Conservation (phyloP, 2,113 vertebrate genomes). For the Trogon melanurus region DNA sequence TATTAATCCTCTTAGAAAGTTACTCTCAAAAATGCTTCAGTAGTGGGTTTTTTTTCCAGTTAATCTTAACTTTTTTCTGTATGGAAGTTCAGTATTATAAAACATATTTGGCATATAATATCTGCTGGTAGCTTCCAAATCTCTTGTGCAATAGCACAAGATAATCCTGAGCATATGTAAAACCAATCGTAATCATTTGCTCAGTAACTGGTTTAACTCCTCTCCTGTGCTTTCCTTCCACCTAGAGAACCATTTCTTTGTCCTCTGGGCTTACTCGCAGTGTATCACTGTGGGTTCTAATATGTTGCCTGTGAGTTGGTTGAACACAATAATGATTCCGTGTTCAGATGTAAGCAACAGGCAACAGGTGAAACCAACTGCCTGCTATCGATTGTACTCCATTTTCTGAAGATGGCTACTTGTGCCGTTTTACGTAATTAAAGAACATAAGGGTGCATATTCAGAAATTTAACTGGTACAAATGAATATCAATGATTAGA, state of each 20-base stretch:
- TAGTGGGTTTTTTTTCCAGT: neutral
- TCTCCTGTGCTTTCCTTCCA: neutral
- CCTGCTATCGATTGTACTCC: neutral
- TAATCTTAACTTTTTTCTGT: neutral
- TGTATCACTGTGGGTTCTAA: neutral
- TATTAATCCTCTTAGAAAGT: neutral
- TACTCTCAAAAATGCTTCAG: neutral
- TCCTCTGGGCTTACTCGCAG: neutral
- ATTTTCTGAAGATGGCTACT: conserved; percentile 12
- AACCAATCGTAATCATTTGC: neutral
- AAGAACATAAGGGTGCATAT: neutral
- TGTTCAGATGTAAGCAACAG: neutral
- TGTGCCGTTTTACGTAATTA: conserved; percentile 45
- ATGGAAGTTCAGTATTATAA: neutral
- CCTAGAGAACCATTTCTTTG: neutral
- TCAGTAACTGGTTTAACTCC: neutral
- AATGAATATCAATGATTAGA: conserved; percentile 60
- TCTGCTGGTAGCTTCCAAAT: neutral
- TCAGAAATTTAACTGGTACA: conserved; percentile 33
- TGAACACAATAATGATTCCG: neutral
- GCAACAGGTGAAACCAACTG: neutral
- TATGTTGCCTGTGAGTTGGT: neutral
- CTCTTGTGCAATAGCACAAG: neutral
- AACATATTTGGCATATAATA: neutral
- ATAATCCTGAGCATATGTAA: neutral